Evolutionary conservation across 2,888 invertebrate genomes (phyloP).

Genomic region (Platycheirus albimanus): DNA sequence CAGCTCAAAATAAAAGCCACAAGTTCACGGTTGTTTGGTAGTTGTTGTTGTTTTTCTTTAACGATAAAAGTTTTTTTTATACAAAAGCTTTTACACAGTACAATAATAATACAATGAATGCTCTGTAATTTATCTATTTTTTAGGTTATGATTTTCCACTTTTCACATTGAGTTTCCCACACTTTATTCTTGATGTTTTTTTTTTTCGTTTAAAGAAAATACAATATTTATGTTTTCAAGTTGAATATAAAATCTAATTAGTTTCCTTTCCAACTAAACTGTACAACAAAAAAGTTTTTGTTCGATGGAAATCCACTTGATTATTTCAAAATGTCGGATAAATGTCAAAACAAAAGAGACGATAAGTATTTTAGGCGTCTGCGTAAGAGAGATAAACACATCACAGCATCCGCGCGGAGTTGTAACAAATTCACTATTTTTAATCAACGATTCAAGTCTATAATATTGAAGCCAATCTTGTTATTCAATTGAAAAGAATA

Average conservation of each 20-base stretch:
- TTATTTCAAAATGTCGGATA: conserved; percentile 71
- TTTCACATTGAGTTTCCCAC: conserved; percentile 13
- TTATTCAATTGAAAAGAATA: no score
- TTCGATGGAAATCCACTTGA: conserved; percentile 53
- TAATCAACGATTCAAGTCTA: no score
- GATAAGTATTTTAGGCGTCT: conserved; percentile 32
- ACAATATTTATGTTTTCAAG: conserved; percentile 38
- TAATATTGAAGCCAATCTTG: no score
- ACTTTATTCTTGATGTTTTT: neutral
- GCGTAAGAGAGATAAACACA: conserved; percentile 65
- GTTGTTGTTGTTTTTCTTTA: neutral
- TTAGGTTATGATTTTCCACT: conserved; percentile 52
- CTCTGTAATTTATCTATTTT: conserved; percentile 3
- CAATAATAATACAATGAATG: neutral
- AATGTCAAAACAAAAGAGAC: conserved; percentile 66
- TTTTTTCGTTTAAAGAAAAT: no score
- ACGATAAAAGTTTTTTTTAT: neutral
- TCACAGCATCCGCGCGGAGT: conserved; percentile 4
- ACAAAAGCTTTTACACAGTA: conserved; percentile 30
- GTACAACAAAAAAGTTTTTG: conserved; percentile 16
- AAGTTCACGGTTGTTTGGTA: conserved; percentile 58
- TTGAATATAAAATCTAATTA: conserved; percentile 53
- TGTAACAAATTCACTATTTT: neutral
- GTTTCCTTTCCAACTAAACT: conserved; percentile 69
- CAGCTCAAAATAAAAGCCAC: conserved; percentile 45